phyloP scores from a whole-genome alignment of 2,888 invertebrate species.

The Arenicola marina region DNA sequence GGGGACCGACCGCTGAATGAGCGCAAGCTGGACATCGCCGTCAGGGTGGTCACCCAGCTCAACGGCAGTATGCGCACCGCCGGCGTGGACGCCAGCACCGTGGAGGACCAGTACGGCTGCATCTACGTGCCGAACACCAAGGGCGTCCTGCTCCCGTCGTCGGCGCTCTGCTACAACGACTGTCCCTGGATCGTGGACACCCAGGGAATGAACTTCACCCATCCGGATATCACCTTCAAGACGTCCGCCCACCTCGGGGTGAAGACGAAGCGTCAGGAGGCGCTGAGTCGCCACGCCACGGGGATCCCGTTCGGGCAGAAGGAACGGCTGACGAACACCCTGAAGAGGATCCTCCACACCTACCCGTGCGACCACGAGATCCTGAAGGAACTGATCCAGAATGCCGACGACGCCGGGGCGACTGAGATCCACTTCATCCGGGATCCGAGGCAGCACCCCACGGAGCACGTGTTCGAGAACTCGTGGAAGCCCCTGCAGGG shows the following conservation, averaged over 20 bases:
- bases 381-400: constrained; percentile 49
- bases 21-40: constrained; percentile 15
- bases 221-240: constrained; percentile 32
- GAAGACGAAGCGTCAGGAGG: constrained; percentile 29
- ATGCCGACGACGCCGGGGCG: constrained; percentile 39
- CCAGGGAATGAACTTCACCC: constrained; percentile 28
- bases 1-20: constrained; percentile 13
- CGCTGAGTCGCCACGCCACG: constrained; percentile 22
- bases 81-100: constrained; percentile 3
- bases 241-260: constrained; percentile 37
- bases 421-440: constrained; percentile 48
- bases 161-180: constrained; percentile 43
- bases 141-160: constrained; percentile 32
- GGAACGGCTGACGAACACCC: constrained; percentile 43
- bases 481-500: constrained; percentile 48
- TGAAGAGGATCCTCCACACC: constrained; percentile 42
- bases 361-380: constrained; percentile 46
- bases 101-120: constrained; percentile 20
- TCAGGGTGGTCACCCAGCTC: constrained; percentile 20
- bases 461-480: constrained; percentile 33
- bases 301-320: constrained; percentile 47
- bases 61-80: constrained; percentile 19
- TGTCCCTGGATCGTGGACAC: constrained; percentile 30
- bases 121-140: constrained; percentile 39
- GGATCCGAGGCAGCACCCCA: constrained; percentile 39